Percentiles rank a stretch among this genome's conserved stretches.
Conservation (phyloP, 2,113 vertebrate genomes). For the Prinia subflava region DNA sequence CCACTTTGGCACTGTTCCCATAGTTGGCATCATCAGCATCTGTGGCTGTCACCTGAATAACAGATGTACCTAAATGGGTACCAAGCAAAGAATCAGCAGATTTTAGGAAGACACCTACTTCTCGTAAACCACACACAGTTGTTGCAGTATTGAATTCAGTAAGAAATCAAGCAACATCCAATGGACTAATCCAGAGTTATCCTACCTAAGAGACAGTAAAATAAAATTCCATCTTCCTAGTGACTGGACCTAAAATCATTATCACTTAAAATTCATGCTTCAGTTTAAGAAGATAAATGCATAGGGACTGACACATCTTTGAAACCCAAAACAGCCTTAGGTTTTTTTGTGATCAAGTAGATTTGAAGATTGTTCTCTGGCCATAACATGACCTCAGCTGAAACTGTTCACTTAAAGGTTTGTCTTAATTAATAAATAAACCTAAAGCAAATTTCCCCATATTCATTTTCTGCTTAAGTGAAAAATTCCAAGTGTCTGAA, state of each 20-base stretch:
- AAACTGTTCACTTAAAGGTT: neutral
- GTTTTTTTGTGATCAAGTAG: neutral
- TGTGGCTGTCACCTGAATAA: conserved; percentile 88
- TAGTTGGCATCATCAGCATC: conserved; percentile 95
- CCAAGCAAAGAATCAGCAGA: neutral
- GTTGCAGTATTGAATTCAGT: neutral
- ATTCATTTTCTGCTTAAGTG: neutral
- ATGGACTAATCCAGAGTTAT: neutral
- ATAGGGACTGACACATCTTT: neutral
- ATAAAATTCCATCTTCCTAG: neutral
- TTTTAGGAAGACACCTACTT: neutral
- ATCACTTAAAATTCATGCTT: neutral
- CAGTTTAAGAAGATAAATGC: neutral
- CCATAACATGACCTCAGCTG: neutral
- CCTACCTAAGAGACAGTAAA: neutral
- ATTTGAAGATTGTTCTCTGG: neutral
- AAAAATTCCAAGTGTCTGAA: neutral
- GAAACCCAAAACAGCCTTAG: neutral
- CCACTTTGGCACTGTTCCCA: conserved; percentile 95
- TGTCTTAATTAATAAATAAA: neutral
- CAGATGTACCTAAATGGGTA: conserved; percentile 85
- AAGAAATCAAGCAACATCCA: neutral
- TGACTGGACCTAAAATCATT: neutral
- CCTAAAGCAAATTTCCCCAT: neutral
- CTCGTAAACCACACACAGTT: neutral